These are phyloP conservation scores for Heterodera carotae DNA, from an alignment of 1,140 invertebrate genomes.

Conservation along the genomic window DNA sequence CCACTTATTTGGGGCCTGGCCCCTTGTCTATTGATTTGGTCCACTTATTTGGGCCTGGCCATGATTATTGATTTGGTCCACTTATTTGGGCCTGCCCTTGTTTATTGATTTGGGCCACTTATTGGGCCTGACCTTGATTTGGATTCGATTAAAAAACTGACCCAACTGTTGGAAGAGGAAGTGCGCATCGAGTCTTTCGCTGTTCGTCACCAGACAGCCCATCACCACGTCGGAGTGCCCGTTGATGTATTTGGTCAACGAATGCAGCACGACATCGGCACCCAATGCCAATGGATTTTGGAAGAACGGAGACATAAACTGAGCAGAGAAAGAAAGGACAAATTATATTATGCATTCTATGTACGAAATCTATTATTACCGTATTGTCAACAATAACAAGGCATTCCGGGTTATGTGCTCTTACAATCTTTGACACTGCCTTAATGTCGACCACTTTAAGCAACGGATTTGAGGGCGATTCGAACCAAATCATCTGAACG, in stretches of 20 bases:
- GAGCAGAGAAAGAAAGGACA: background rate
- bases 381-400: slow-evolving; percentile 94
- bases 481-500: slow-evolving; percentile 82
- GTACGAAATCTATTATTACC: slow-evolving; percentile 77
- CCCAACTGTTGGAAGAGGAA: slow-evolving; percentile 41
- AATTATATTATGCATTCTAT: background rate
- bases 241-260: slow-evolving; percentile 96
- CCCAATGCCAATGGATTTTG: slow-evolving; percentile 80
- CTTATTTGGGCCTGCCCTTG: too few species aligned
- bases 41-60: too few species aligned
- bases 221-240: slow-evolving; percentile 96
- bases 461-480: slow-evolving; percentile 95
- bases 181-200: slow-evolving; percentile 42
- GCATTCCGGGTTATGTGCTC: slow-evolving; percentile 70
- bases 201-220: slow-evolving; percentile 71
- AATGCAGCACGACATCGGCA: slow-evolving; percentile 88
- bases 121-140: too few species aligned
- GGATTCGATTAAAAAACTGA: too few species aligned
- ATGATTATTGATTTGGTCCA: too few species aligned
- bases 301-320: slow-evolving; percentile 22
- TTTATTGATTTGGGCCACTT: too few species aligned
- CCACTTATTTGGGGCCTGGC: too few species aligned
- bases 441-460: slow-evolving; percentile 87
- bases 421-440: slow-evolving; percentile 73
- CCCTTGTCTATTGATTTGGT: too few species aligned